Percentiles rank a stretch among this genome's conserved stretches.
These are phyloP conservation scores for Agrochola litura DNA, from an alignment of 2,888 invertebrate genomes.

Conservation along the genomic window DNA sequence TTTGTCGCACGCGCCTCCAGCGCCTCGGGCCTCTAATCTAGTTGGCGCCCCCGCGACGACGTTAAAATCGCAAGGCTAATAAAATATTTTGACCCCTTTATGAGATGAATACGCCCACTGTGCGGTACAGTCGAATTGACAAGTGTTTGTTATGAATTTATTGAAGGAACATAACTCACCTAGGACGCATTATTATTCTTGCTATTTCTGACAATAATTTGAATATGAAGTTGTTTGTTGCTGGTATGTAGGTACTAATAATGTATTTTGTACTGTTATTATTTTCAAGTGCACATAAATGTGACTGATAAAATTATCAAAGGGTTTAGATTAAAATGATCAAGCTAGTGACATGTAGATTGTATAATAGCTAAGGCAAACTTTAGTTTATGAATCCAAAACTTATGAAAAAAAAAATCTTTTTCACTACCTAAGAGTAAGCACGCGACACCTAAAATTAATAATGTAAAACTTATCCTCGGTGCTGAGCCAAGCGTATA, in stretches of 20 bases:
- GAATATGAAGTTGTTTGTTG: not conserved
- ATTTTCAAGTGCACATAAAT: not conserved
- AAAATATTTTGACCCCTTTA: conserved; percentile 91
- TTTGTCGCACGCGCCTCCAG: conserved; percentile 79
- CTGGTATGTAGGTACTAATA: no score
- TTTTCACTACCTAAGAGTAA: no score
- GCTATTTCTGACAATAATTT: not conserved
- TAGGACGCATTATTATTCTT: not conserved
- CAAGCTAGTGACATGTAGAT: no score
- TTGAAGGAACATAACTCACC: not conserved
- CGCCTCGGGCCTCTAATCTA: conserved; percentile 85
- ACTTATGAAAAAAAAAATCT: not conserved
- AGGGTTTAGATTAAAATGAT: not conserved
- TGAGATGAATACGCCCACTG: conserved; percentile 88
- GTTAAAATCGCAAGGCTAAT: conserved; percentile 90
- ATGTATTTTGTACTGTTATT: not conserved
- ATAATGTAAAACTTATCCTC: no score
- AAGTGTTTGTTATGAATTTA: conserved; percentile 18
- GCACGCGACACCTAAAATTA: no score
- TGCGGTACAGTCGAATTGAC: conserved; percentile 77
- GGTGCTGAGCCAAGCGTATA: no score
- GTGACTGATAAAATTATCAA: not conserved
- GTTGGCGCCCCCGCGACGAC: conserved; percentile 87
- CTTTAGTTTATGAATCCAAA: not conserved
- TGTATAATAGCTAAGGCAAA: not conserved